Conservation (phyloP, 2,888 invertebrate genomes). For the Acronicta alni region DNA sequence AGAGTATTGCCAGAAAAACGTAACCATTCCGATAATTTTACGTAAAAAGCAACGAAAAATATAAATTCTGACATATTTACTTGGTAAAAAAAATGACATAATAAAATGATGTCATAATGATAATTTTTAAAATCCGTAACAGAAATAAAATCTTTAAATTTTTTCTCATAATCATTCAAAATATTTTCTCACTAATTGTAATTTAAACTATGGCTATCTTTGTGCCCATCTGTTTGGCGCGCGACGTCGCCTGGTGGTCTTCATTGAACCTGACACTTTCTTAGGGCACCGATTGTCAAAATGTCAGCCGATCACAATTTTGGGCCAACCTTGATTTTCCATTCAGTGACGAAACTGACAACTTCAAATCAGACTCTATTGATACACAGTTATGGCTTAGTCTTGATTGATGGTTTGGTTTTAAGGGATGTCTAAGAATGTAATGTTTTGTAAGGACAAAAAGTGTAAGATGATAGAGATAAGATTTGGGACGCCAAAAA, state of each 20-base stretch:
- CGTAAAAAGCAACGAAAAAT: too few species aligned
- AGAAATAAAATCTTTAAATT: constrained; percentile 9
- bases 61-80: too few species aligned
- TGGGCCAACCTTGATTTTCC: constrained; percentile 24
- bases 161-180: constrained; percentile 48
- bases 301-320: constrained; percentile 80
- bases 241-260: constrained; percentile 80
- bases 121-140: constrained; percentile 2
- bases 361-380: neutral
- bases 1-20: neutral
- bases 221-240: constrained; percentile 66
- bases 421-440: constrained; percentile 23
- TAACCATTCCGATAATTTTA: too few species aligned
- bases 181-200: constrained; percentile 79
- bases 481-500: constrained; percentile 67
- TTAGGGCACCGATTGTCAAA: constrained; percentile 83
- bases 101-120: neutral
- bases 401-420: neutral
- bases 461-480: constrained; percentile 77
- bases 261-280: constrained; percentile 80
- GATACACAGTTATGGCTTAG: fast-evolving
- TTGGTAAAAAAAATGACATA: too few species aligned
- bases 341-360: neutral
- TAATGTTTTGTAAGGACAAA: constrained; percentile 66
- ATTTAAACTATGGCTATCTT: constrained; percentile 80